A percentile compares a stretch with the other conserved stretches of the same genome.
phyloP scores from a whole-genome alignment of 2,113 vertebrate genomes.

The Origma solitaria region DNA sequence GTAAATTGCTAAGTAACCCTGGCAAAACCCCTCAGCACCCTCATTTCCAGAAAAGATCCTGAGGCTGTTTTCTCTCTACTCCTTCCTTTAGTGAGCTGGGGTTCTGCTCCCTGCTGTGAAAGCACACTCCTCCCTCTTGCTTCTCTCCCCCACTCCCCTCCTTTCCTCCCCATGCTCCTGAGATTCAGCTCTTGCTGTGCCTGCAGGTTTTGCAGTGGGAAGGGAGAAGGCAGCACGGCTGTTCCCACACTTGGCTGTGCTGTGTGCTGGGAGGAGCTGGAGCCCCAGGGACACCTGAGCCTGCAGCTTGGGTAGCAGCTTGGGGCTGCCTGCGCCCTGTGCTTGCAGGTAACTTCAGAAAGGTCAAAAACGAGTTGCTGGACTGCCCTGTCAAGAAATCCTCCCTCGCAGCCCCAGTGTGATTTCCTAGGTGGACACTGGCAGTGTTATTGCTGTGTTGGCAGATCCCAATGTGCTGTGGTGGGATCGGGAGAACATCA shows the following conservation, averaged over 20 bases:
- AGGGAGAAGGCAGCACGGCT: background rate
- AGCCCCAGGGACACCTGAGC: background rate
- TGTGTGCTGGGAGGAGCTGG: background rate
- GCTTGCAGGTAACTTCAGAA: background rate
- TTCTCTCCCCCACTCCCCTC: accelerated
- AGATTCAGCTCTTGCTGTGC: background rate
- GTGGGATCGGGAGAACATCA: background rate
- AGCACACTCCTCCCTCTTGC: background rate
- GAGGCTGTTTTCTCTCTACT: background rate
- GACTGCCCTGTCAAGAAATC: background rate
- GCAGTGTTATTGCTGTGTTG: background rate
- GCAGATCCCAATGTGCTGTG: accelerated
- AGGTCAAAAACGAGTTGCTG: background rate
- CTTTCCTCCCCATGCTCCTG: background rate
- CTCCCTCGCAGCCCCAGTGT: accelerated
- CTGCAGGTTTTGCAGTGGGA: background rate
- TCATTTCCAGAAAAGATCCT: background rate
- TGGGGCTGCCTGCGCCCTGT: background rate
- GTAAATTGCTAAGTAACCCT: background rate
- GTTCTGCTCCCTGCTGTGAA: background rate
- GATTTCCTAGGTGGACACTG: background rate
- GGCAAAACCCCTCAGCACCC: background rate
- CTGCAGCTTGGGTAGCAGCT: background rate
- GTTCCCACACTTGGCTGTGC: background rate
- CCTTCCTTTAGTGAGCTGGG: background rate